These are phyloP conservation scores for Ceratoteleas bidentatus DNA, from an alignment of 1,140 invertebrate species.

Conservation along the genomic window DNA sequence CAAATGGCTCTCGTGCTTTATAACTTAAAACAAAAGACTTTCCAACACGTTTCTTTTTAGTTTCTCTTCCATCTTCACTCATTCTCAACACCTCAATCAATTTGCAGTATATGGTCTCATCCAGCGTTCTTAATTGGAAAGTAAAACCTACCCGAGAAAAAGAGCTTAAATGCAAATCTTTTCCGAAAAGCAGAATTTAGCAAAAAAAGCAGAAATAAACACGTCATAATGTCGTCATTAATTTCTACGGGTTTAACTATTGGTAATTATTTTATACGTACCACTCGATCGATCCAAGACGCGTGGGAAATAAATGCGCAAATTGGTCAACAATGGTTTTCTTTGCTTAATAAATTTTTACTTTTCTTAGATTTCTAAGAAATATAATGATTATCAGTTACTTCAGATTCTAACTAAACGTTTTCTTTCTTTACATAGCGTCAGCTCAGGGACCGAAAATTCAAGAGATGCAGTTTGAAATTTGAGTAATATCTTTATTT, in stretches of 20 bases:
- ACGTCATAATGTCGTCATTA: conserved; percentile 53
- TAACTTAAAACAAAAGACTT: conserved; percentile 61
- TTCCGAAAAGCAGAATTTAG: conserved; percentile 67
- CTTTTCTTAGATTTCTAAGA: conserved; percentile 21
- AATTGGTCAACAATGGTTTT: conserved; percentile 79
- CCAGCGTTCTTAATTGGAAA: conserved; percentile 51
- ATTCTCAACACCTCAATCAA: conserved; percentile 48
- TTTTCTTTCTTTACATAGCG: conserved; percentile 21
- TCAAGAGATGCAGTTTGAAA: conserved; percentile 62
- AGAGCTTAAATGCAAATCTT: conserved; percentile 50
- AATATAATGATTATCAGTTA: conserved; percentile 49
- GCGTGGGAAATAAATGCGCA: conserved; percentile 82
- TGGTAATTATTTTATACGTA: conserved; percentile 76
- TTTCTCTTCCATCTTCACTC: conserved; percentile 61
- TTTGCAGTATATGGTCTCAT: conserved; percentile 47
- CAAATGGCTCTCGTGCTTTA: conserved; percentile 61
- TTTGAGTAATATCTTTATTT: conserved; percentile 56
- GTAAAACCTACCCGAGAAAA: conserved; percentile 56
- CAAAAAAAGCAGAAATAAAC: conserved; percentile 73
- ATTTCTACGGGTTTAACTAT: conserved; percentile 67
- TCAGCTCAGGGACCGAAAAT: conserved; percentile 62
- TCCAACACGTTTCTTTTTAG: conserved; percentile 46
- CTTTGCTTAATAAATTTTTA: conserved; percentile 64
- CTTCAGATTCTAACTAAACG: conserved; percentile 39
- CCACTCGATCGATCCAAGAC: conserved; percentile 82